Evolutionary conservation across 2,888 invertebrate species (phyloP), one percentile per base, ranked within the genome.

Genomic region (Saturnia japonica): DNA sequence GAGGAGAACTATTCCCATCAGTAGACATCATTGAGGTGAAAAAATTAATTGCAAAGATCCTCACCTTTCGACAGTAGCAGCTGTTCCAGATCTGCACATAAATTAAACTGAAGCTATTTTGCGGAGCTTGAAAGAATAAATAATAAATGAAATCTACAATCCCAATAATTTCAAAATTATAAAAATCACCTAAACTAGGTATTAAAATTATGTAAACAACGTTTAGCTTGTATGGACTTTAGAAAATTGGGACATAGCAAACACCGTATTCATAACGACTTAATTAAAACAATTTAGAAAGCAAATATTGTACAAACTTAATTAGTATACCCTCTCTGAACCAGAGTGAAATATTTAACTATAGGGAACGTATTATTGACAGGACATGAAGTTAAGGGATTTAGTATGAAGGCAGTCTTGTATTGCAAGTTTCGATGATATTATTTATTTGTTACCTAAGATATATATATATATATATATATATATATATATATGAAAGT

Each of bases 291-390:
- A 91, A 89, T 92, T 88, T 88, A 85, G 87, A 86, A 87, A 88
- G 88, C 87, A 90, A 92, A 93, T 89, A 91, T 88, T 88, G 87
- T 90, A 90, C 88, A 87, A 88, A 91, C 88, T 90, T 90, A 91
- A 91, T 91, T 90, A 90, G 85, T 87, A 83, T 84, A 88, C 88
- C 83, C 86, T 85, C 77, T 73, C 78, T 78, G 78, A 79, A 84
- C 79, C 80, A 79, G 72, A 77, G 83, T 88, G 88, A 89, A 89
- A 88, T 89, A 89, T 88, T 85, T 86, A 85, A 87, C 85, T 85
- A 87, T 82, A 85, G 84, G 85, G 87, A 84, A 88, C 87, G 82
- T 91, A 91, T 92, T 91, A 90, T 92, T 90, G 91, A 92, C 89
- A 87, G 89, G 80, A 86, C 83, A 89, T 92, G 91, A 91, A 88